Evolutionary conservation across 2,797 vertebrate species (phyloP), one percentile per base, ranked within the genome.

Genomic region (Sebastes trivittatus): DNA sequence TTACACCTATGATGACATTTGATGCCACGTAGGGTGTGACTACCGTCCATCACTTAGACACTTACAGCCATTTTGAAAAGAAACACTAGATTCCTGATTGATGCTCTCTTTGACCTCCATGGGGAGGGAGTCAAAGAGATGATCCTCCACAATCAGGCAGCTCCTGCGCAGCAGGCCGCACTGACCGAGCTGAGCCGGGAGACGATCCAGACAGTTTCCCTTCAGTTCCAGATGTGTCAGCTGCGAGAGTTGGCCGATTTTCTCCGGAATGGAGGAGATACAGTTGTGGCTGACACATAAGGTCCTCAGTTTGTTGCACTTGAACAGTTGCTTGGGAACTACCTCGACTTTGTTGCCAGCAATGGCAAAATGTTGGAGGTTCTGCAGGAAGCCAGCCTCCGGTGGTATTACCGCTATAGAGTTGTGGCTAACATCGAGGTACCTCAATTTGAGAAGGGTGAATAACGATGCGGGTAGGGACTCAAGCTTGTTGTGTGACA

Each of bases 401-500:
- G 93, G 75, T 1, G 98, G 98, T 92, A 99, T 97, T 34, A 90
- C 83, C 0, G 89, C 92, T 59, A 99, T 97, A 36, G 96, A 97
- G 90, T 99, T 99, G 88, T 98, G 96, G 92, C 98, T 97, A 30
- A 99, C 94, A 69, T 99, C 98, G 46, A 99, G 96, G 94, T 97
- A 97, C 89, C 98, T 94, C 85, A 99, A 94, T 94, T 99, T 99
- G 79, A 97, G 97, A 88, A 99, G 97, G 90, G 95, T 97, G 89
- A 99, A 99, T 80, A 99, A 95, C 3, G 97, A 96, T 1, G 93
- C 89, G 5, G 98, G 97, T 74, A 99, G 94, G 36, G 97, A 96
- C 85, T 99, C 98, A 0, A 99, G 97, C 93, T 99, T 99, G 95
- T 99, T 99, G 94, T 99, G 97, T 27, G 98, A 98, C 78, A 99